Evolutionary conservation across 1,140 invertebrate species (phyloP), one percentile per base, ranked within the genome.

Genomic region (Lepidostoma basale): DNA sequence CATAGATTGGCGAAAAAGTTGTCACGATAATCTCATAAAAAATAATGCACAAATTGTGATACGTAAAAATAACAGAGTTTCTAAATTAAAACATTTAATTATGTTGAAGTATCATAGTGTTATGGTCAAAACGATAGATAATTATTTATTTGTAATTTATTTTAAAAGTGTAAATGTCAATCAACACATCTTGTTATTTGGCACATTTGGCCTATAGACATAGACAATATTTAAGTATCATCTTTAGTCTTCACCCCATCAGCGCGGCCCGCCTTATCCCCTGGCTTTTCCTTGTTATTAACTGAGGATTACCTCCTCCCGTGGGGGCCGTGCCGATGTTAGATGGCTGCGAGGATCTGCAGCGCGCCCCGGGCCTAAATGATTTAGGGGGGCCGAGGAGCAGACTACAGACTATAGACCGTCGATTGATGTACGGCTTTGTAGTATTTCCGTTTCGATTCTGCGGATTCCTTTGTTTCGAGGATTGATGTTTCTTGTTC

Each of bases 241-340:
- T 52, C 47, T 28, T 60, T 26, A 42, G 16, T 60, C 58, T 26
- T 42, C 40, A 60, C 58, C 28, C 58, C 22, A 44, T 8, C 22
- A 6, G 18, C 36, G 23, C 14, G 22, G 40, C n/a, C 23, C 58
- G 36, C 58, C 39, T 40, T 60, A 67, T 63, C 64, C 65, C 26
- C 39, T 18, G 62, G 67, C 67, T 69, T 72, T 72, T 69, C 65
- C 68, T 72, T 62, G 70, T 72, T 72, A 72, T 72, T 72, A 72
- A 72, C 70, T 72, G 67, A 72, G 70, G 70, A 68, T 72, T 72
- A 72, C 67, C 47, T 20, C 42, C 44, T 63, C 70, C 67, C 70
- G 6, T 18, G 65, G 44, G 70, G 47, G 67, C 62, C 36, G 39
- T 70, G 59, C 45, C 39, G 23, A 52, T 36, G 40, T 33, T 54